phyloP scores from a whole-genome alignment of 2,888 invertebrate species.

The Polyommatus iphigenia region DNA sequence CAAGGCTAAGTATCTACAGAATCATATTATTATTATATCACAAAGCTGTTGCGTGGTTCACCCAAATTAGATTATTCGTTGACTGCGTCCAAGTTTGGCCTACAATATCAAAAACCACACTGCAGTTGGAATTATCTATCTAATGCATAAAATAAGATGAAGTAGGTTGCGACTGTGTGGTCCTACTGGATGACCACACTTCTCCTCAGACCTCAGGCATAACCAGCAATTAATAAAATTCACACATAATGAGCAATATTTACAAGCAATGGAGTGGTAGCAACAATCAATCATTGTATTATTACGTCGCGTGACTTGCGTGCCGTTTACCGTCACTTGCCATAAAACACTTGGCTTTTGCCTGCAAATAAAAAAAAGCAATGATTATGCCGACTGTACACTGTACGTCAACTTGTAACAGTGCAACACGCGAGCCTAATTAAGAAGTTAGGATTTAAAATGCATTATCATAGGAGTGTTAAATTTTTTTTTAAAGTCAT shows the following conservation, averaged over 20 bases:
- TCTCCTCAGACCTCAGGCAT: no score
- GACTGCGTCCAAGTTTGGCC: no score
- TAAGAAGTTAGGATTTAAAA: conserved; percentile 24
- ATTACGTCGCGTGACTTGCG: conserved; percentile 63
- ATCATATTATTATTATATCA: no score
- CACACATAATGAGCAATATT: conserved; percentile 33
- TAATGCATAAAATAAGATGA: no score
- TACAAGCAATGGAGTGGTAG: conserved; percentile 64
- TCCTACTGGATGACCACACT: no score
- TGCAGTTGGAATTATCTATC: no score
- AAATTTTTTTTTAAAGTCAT: not conserved
- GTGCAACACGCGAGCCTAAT: conserved; percentile 44
- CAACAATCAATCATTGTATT: conserved; percentile 68
- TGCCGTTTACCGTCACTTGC: conserved; percentile 56
- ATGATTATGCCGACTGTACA: conserved; percentile 39
- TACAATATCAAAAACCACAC: no score
- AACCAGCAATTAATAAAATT: not conserved
- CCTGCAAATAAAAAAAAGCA: conserved; percentile 37
- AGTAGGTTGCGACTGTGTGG: no score
- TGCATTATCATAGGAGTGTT: not conserved
- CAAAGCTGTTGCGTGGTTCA: no score
- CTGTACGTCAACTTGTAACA: conserved; percentile 39
- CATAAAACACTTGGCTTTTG: conserved; percentile 45
- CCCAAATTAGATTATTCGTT: no score
- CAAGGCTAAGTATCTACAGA: no score